Conservation (phyloP, 2,113 vertebrate genomes). For the Mungos mungo region DNA sequence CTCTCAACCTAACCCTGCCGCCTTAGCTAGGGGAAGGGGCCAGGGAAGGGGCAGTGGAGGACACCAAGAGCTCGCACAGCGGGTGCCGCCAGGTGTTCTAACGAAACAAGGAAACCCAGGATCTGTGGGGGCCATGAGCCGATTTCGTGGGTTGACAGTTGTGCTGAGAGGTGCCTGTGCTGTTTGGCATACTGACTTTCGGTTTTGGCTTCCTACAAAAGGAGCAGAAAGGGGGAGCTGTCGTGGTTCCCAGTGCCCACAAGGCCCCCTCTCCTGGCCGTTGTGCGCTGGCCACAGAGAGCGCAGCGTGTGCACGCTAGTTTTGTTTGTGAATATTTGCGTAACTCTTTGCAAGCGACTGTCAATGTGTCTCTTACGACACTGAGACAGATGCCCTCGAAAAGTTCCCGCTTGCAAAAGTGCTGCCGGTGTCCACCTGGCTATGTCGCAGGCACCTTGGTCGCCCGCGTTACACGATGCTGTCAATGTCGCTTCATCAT, state of each 20-base stretch:
- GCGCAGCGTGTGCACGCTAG: not conserved
- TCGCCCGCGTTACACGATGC: not conserved
- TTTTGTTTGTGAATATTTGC: not conserved
- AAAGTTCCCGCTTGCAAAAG: not conserved
- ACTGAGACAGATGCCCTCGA: not conserved
- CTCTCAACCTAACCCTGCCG: not conserved
- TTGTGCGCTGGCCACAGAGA: not conserved
- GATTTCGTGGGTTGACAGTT: not conserved
- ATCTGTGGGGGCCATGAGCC: not conserved
- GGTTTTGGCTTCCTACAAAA: conserved; percentile 2
- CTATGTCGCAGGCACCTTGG: not conserved
- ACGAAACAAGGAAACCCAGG: not conserved
- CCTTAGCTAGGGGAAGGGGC: not conserved
- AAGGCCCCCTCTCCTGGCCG: conserved; percentile 58
- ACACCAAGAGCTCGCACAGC: not conserved
- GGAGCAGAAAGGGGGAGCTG: conserved; percentile 52
- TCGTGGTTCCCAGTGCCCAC: not conserved
- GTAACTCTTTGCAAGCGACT: not conserved
- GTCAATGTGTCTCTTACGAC: not conserved
- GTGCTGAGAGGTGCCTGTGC: not conserved
- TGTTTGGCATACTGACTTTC: conserved; percentile 35
- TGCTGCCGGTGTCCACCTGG: not conserved
- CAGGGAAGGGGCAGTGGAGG: not conserved
- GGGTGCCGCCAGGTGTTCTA: not conserved
- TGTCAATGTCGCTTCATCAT: not conserved